A percentile compares a stretch with the other conserved stretches of the same genome.
Conservation (phyloP, 2,888 invertebrate genomes). For the Rhamnusium bicolor region DNA sequence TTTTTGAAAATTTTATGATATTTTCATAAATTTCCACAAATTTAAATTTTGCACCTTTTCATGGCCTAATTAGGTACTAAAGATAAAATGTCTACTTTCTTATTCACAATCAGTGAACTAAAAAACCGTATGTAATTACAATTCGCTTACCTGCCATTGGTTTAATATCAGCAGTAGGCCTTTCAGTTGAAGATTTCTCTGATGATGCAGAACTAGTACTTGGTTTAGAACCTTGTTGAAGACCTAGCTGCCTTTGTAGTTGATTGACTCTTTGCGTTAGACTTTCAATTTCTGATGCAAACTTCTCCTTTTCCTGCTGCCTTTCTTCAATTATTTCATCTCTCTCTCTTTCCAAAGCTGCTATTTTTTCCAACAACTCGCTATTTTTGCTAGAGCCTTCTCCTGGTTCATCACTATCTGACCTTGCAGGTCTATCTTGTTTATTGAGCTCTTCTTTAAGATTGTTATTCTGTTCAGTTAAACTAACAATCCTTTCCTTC, state of each 20-base stretch:
- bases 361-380: conserved; percentile 75
- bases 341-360: conserved; percentile 78
- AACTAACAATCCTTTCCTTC: conserved; percentile 80
- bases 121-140: neutral
- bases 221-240: conserved; percentile 79
- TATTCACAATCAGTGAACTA: no score
- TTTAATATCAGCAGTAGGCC: conserved; percentile 92
- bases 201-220: conserved; percentile 79
- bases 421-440: conserved; percentile 60
- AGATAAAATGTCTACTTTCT: no score
- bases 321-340: conserved; percentile 74
- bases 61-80: no score
- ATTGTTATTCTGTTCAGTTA: conserved; percentile 80
- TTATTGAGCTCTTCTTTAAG: conserved; percentile 73
- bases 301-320: conserved; percentile 81
- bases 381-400: conserved; percentile 63
- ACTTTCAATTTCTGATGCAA: conserved; percentile 79
- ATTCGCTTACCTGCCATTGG: conserved; percentile 85
- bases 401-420: conserved; percentile 71
- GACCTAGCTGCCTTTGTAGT: conserved; percentile 73
- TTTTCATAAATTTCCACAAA: no score
- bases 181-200: conserved; percentile 74
- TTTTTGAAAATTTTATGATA: no score
- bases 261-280: conserved; percentile 76
- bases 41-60: no score